Evolutionary conservation across 2,797 vertebrate genomes (phyloP).

Genomic region (Clangula hyemalis): DNA sequence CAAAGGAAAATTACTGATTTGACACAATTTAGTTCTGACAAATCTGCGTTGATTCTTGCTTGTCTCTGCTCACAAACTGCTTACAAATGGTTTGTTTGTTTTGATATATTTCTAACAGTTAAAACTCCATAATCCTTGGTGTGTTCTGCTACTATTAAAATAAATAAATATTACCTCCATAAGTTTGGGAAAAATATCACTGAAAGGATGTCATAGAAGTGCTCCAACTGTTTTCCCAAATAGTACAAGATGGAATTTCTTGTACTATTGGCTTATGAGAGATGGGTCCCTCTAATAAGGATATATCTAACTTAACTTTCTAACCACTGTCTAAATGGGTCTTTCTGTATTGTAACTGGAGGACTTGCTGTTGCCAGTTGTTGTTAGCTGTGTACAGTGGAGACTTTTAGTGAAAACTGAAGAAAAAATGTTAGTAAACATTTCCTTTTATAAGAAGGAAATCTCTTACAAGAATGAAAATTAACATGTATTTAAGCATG

Average conservation of each 20-base stretch:
- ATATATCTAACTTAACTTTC: not conserved
- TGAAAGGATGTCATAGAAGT: not conserved
- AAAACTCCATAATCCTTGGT: not conserved
- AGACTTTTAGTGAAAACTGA: not conserved
- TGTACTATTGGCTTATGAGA: too few species aligned
- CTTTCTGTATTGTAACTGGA: not conserved
- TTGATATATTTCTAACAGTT: not conserved
- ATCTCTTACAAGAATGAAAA: not conserved
- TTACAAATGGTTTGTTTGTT: not conserved
- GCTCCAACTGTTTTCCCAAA: not conserved
- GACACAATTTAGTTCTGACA: not conserved
- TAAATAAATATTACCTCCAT: not conserved
- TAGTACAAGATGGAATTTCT: not conserved
- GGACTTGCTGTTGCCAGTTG: not conserved
- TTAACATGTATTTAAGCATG: not conserved
- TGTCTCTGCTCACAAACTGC: not conserved
- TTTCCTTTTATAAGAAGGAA: not conserved
- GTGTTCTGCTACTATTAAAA: not conserved
- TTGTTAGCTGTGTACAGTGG: not conserved
- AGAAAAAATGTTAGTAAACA: not conserved
- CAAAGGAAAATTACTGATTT: not conserved
- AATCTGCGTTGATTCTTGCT: not conserved
- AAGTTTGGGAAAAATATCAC: not conserved
- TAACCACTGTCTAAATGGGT: not conserved
- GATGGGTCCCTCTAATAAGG: not conserved